Evolutionary conservation across 2,888 invertebrate species (phyloP), one percentile per base, ranked within the genome.

Genomic region (Protophormia terraenovae): DNA sequence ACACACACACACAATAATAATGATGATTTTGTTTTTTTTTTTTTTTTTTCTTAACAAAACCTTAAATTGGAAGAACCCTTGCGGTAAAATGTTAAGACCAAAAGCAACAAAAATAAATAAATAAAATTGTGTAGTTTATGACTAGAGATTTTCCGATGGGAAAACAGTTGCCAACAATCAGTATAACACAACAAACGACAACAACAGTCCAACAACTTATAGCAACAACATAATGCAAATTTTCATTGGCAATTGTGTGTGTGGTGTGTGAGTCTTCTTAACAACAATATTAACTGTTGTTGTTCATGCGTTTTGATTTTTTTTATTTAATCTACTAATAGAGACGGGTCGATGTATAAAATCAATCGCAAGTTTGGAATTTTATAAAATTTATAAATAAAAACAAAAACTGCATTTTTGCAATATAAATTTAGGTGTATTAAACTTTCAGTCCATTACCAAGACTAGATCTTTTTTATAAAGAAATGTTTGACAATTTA

Each of bases 101-200:
- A 8, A 62, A 41, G 47, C 22, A 75, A 22, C 50, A 64, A 71
- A 69, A 76, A 71, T 45, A 79, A 80, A 76, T 45, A 72, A 62
- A 80, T 69, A 81, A 67, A 85, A 58, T 79, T 85, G 64, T 76
- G 27, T 75, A 80, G 85, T 87, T 86, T 86, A 87, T 83, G 87
- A 83, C 80, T 83, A 35, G 47, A 86, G 87, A 86, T 87, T 87
- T 87, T 87, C 87, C 88, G 87, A 87, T 88, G 87, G 88, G 87
- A 87, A 87, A 87, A 87, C 77, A 80, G 80, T 84, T 79, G 79
- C 69, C 82, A 84, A 60, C 64, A 77, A 83, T 78, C 84, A 80
- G 47, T 75, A n/a, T n/a, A 79, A 45, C 7, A 71, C 84, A 81
- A 38, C 79, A 87, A n/a, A 71, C 76, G 62, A 35, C 83, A 62